These are phyloP conservation scores for Sapayoa aenigma DNA, from an alignment of 2,113 vertebrate genomes.

Conservation along the genomic window DNA sequence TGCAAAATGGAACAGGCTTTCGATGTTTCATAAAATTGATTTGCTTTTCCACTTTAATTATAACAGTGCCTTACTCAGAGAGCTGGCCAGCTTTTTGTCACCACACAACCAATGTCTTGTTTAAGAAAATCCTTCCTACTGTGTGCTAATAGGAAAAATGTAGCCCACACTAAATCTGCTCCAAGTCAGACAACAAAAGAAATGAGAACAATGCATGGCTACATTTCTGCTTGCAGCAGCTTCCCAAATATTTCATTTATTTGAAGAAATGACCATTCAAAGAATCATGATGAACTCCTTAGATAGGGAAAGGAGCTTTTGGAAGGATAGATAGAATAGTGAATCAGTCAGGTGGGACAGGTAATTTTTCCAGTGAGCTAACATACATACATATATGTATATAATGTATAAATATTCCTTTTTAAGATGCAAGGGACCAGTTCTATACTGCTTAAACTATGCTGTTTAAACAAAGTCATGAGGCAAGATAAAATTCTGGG, in stretches of 20 bases:
- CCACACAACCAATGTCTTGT: background rate
- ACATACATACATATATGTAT: too few relatives aligned
- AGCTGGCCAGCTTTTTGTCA: background rate
- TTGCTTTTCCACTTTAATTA: conserved; percentile 19
- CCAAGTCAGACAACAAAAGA: background rate
- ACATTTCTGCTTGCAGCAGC: background rate
- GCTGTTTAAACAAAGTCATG: background rate
- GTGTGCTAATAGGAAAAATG: background rate
- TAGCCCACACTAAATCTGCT: background rate
- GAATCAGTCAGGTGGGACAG: background rate
- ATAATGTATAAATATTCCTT: background rate
- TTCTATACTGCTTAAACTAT: background rate
- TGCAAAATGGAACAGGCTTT: background rate
- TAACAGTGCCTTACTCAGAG: background rate
- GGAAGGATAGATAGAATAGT: background rate
- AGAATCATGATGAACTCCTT: background rate
- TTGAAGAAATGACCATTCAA: background rate
- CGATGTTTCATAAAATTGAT: background rate
- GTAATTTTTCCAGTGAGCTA: background rate
- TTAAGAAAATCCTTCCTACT: background rate
- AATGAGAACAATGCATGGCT: background rate
- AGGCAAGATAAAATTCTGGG: background rate
- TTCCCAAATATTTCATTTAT: background rate
- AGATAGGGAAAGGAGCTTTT: background rate
- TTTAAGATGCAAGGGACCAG: background rate